phyloP scores from a whole-genome alignment of 1,140 invertebrate species.

The Drosophila prosaltans region DNA sequence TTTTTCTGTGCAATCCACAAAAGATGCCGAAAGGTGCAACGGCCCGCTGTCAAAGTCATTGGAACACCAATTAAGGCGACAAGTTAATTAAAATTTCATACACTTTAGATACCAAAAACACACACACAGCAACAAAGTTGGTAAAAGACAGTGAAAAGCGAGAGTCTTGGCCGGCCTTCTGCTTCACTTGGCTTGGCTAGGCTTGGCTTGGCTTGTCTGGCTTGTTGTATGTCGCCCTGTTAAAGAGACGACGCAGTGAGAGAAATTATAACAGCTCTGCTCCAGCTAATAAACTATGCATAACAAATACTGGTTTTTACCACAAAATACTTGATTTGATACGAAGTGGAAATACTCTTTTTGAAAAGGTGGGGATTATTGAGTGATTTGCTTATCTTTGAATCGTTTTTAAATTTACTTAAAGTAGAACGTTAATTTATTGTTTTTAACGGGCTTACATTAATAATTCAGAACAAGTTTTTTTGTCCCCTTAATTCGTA shows the following conservation, averaged over 20 bases:
- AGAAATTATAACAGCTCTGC: constrained; percentile 68
- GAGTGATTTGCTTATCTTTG: no score
- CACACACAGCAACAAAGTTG: not conserved
- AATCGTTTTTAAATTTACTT: no score
- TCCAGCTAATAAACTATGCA: constrained; percentile 42
- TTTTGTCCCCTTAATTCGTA: no score
- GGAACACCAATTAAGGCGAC: constrained; percentile 49
- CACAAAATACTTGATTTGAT: not conserved
- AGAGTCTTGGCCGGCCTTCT: constrained; percentile 52
- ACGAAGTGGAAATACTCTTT: not conserved
- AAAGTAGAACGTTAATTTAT: no score
- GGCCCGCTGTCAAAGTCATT: constrained; percentile 15
- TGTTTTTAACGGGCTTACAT: no score
- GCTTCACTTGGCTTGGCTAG: not conserved
- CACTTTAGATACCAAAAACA: constrained; percentile 14
- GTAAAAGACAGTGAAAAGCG: constrained; percentile 51
- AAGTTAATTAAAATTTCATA: constrained; percentile 59
- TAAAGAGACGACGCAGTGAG: constrained; percentile 34
- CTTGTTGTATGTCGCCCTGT: not conserved
- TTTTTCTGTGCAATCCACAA: not conserved
- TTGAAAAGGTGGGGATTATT: no score
- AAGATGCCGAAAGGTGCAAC: constrained; percentile 38
- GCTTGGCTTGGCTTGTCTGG: not conserved
- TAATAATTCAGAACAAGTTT: no score
- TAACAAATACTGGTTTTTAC: constrained; percentile 56